Conservation (phyloP, 2,113 vertebrate genomes). For the Heterocephalus glaber region DNA sequence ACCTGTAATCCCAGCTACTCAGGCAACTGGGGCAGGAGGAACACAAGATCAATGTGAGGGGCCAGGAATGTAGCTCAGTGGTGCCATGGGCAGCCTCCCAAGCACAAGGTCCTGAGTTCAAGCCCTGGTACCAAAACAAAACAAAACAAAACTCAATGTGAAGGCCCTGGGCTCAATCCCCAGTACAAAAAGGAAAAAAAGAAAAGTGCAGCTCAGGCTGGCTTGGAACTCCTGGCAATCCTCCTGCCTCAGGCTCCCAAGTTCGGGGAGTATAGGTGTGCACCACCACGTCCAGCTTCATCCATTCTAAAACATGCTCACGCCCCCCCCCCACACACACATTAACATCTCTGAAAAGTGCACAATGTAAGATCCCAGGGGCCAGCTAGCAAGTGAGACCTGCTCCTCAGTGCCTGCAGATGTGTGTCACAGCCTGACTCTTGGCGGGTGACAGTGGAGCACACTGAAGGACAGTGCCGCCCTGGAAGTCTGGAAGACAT, state of each 20-base stretch:
- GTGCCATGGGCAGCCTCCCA: too few species aligned
- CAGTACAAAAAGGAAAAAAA: not conserved
- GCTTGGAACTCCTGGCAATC: too few species aligned
- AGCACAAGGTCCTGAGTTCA: too few species aligned
- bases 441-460: not conserved
- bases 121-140: too few species aligned
- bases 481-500: not conserved
- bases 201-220: not conserved
- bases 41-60: too few species aligned
- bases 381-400: not conserved
- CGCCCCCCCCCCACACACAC: too few species aligned
- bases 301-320: not conserved
- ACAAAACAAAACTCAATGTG: too few species aligned
- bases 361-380: not conserved
- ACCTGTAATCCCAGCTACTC: not conserved
- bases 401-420: not conserved
- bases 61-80: too few species aligned
- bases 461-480: not conserved
- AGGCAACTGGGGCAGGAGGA: not conserved
- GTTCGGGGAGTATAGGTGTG: not conserved
- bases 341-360: not conserved
- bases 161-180: too few species aligned
- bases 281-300: not conserved
- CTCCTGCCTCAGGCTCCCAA: too few species aligned
- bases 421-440: not conserved